These are phyloP conservation scores for Drosophila demipolita DNA, from an alignment of 2,888 invertebrate genomes.

Conservation along the genomic window DNA sequence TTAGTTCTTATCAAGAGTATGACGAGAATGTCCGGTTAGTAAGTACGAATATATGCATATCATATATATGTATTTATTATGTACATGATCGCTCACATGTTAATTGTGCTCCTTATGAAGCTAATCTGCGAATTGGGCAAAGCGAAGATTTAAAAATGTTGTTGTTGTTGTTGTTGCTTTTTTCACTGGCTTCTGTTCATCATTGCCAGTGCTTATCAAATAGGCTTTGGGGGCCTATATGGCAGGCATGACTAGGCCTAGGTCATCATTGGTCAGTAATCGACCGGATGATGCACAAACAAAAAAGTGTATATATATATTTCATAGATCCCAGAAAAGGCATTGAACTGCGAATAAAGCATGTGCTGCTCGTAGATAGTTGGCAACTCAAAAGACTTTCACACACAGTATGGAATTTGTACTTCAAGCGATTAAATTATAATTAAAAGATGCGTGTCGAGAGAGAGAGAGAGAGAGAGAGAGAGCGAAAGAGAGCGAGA, in stretches of 20 bases:
- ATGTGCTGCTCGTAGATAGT: conserved; percentile 56
- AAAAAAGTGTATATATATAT: conserved; percentile 17
- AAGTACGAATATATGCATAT: neutral
- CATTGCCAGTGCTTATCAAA: conserved; percentile 53
- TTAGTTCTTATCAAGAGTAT: conserved; percentile 17
- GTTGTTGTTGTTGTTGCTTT: neutral
- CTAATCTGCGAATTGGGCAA: conserved; percentile 44
- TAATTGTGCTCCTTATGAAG: conserved; percentile 3
- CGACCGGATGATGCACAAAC: conserved; percentile 54
- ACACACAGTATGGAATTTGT: conserved; percentile 63
- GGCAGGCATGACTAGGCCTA: conserved; percentile 53
- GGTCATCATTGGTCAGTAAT: conserved; percentile 42
- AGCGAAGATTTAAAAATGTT: conserved; percentile 3
- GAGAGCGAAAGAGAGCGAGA: neutral
- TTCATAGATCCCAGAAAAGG: conserved; percentile 57
- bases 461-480: neutral
- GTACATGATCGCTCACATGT: conserved; percentile 6
- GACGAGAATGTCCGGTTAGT: conserved; percentile 33
- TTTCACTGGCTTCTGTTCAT: conserved; percentile 19
- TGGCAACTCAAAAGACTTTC: conserved; percentile 7
- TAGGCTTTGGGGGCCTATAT: conserved; percentile 26
- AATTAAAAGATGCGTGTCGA: conserved; percentile 17
- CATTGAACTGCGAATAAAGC: conserved; percentile 64
- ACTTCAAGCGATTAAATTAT: conserved; percentile 59
- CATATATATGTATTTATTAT: neutral